phyloP scores from a whole-genome alignment of 2,888 invertebrate genomes.

The Nymphalis urticae region DNA sequence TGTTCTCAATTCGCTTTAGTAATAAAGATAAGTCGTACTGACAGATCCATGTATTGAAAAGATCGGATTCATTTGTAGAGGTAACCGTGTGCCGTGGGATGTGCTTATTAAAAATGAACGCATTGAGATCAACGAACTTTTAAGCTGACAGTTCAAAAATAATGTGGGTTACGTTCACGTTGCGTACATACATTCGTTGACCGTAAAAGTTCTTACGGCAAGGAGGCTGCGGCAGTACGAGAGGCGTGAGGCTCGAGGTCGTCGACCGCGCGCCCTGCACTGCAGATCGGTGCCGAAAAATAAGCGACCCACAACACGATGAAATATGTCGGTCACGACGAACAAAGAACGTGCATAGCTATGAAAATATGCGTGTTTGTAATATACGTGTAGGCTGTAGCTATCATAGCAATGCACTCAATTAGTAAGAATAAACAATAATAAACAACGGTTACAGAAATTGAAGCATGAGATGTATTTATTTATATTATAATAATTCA shows the following conservation, averaged over 20 bases:
- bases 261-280: conserved; percentile 68
- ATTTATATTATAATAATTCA: background rate
- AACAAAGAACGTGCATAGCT: conserved; percentile 64
- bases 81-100: conserved; percentile 65
- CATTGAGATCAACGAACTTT: conserved; percentile 74
- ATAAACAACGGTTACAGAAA: background rate
- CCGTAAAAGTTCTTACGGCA: conserved; percentile 79
- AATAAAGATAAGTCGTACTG: background rate
- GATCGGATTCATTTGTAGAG: conserved; percentile 50
- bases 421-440: background rate
- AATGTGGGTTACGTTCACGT: conserved; percentile 81
- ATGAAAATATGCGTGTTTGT: conserved; percentile 23
- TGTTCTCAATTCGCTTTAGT: background rate
- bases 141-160: conserved; percentile 80
- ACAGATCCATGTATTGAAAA: background rate
- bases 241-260: conserved; percentile 47
- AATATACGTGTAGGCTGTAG: background rate
- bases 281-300: conserved; percentile 75
- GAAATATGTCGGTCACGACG: conserved; percentile 72
- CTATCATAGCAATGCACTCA: conserved; percentile 3
- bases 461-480: background rate
- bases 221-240: conserved; percentile 50
- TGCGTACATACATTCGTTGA: conserved; percentile 76
- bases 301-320: conserved; percentile 72
- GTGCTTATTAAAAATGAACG: conserved; percentile 75